These are phyloP conservation scores for Venturia canescens DNA, from an alignment of 1,140 invertebrate genomes.

Conservation along the genomic window DNA sequence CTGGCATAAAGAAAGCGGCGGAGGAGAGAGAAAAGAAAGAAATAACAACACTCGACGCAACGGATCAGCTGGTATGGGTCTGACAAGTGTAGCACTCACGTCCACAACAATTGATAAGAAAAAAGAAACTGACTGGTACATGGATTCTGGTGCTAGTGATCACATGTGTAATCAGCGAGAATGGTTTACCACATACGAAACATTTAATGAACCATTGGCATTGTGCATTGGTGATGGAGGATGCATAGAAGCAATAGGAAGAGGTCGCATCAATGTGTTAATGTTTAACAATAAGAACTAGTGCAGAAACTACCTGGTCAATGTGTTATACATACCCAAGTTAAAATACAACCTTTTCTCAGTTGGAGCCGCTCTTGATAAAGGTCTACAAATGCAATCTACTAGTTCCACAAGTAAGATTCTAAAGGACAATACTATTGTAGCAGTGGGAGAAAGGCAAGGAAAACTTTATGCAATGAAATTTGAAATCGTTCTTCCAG, in stretches of 20 bases:
- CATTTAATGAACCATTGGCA: too few species aligned
- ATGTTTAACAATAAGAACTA: too few species aligned
- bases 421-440: constrained; percentile 26
- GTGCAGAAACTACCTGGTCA: too few species aligned
- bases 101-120: not conserved
- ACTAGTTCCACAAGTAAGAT: constrained; percentile 43
- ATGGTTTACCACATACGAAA: constrained; percentile 54
- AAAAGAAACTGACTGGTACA: constrained; percentile 45
- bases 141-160: constrained; percentile 58
- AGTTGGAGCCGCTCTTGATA: too few species aligned
- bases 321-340: too few species aligned
- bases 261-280: too few species aligned
- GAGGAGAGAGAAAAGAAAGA: too few species aligned
- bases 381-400: constrained; percentile 62
- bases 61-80: constrained; percentile 30
- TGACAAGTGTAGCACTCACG: constrained; percentile 41
- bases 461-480: constrained; percentile 51
- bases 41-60: constrained; percentile 24
- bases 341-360: too few species aligned
- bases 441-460: constrained; percentile 48
- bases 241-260: too few species aligned
- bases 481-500: constrained; percentile 36
- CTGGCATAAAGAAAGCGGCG: not conserved
- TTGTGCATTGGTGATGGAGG: too few species aligned
- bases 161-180: constrained; percentile 57